Conservation (phyloP, 2,113 vertebrate species). For the Pogonocichla stellata region DNA sequence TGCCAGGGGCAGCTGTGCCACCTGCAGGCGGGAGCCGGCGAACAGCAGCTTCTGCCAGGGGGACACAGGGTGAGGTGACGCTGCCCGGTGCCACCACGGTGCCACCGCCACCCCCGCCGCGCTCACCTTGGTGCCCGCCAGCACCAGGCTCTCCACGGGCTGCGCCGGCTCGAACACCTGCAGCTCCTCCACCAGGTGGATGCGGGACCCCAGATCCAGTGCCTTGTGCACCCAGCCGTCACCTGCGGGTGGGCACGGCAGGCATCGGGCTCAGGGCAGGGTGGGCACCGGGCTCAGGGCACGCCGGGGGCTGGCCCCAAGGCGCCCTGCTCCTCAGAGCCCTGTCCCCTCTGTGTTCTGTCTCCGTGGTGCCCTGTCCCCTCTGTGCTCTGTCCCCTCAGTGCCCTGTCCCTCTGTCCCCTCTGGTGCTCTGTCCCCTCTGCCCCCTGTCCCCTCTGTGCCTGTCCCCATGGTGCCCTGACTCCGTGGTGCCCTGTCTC, state of each 20-base stretch:
- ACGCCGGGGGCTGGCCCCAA: rapidly evolving
- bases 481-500: no score
- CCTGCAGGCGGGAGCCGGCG: conserved; percentile 86
- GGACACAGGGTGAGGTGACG: rapidly evolving
- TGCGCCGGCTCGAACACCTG: conserved; percentile 87
- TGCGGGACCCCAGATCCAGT: conserved; percentile 77
- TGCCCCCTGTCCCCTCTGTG: no score
- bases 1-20: conserved; percentile 89
- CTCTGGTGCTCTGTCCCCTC: no score
- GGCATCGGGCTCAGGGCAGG: not conserved
- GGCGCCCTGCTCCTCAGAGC: no score
- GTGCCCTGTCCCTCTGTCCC: not conserved
- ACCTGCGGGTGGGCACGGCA: conserved; percentile 57
- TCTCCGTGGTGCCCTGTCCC: no score
- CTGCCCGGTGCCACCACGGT: rapidly evolving
- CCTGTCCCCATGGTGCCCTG: no score
- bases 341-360: not conserved
- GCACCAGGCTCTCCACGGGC: conserved; percentile 88
- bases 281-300: not conserved
- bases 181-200: conserved; percentile 93
- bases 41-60: conserved; percentile 87
- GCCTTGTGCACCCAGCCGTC: conserved; percentile 93
- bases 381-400: not conserved
- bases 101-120: rapidly evolving
- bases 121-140: conserved; percentile 86